phyloP scores from a whole-genome alignment of 2,113 vertebrate genomes.

The Sitta europaea region DNA sequence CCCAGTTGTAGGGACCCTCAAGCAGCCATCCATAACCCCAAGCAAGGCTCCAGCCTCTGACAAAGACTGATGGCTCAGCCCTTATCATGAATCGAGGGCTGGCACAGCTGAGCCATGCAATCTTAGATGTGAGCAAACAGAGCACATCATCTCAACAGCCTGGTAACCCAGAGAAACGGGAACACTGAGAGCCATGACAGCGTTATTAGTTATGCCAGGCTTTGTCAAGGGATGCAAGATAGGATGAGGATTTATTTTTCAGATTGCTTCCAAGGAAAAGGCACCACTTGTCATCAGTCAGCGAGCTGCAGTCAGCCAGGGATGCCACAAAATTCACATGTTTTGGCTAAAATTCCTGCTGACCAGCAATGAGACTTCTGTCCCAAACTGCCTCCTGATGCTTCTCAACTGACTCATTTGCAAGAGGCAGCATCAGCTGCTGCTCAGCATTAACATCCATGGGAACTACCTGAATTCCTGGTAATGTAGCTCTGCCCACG shows the following conservation, averaged over 20 bases:
- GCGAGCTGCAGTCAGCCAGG: neutral
- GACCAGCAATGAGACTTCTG: neutral
- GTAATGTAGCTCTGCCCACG: neutral
- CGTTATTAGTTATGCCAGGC: constrained; percentile 13
- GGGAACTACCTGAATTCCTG: neutral
- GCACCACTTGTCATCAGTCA: neutral
- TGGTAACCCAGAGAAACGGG: neutral
- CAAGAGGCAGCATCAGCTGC: neutral
- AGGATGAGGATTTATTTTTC: neutral
- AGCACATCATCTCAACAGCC: neutral
- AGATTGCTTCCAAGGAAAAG: neutral
- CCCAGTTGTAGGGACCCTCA: neutral
- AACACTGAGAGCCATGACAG: neutral
- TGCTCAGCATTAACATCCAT: neutral
- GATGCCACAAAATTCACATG: neutral
- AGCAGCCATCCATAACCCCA: neutral
- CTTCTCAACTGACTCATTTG: neutral
- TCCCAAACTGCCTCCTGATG: neutral
- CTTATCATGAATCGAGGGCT: neutral
- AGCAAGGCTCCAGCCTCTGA: neutral
- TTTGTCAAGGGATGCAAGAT: neutral
- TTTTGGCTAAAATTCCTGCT: neutral
- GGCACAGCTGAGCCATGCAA: neutral
- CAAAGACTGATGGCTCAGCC: neutral
- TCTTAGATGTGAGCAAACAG: neutral